Base-by-base conservation (phyloP, 2,888 invertebrate species). In the Luffia ferchaultella region DNA sequence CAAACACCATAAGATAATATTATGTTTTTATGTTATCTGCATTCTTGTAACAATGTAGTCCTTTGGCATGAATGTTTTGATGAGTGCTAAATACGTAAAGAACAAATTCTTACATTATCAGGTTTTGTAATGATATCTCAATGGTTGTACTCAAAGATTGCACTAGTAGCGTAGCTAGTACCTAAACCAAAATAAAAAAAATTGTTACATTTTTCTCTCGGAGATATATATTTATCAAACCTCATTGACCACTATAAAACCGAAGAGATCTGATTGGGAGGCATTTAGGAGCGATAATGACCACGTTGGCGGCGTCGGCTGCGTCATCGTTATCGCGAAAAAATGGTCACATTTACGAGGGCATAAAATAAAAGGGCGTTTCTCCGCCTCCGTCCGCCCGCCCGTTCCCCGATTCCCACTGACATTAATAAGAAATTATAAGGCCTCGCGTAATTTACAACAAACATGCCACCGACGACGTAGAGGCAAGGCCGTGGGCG, bases 271-370 rank as follows among this genome's bases (percentile, higher is more conserved):
- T 54, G 55, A 52, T 54, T 47, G 50, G 51, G 55, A 52, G 54
- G 57, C 59, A 60, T 64, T 64, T 60, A 55, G 57, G 57, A 55
- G 56, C 54, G 53, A 59, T 66, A 63, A 66, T 59, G 60, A 63
- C 18, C 56, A 53, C 59, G 58, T 61, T 3, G 30, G 52, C 54
- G 54, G 56, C 56, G 56, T 54, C 58, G 57, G 57, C 55, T 54
- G 57, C 55, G 57, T 53, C 53, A 58, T 60, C 63, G 61, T 67
- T 64, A 67, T 60, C 62, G 58, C 56, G 41, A 53, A 54, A 59
- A 59, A 66, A 68, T 67, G 65, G 64, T 64, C 68, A 67, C 59
- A 66, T 70, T 71, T 70, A 71, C 62, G 64, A 60, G 55, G 61
- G 50, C 60, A 69, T 71, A 70, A 71, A 71, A 65, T 67, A 61